These are phyloP conservation scores for Liparis tanakae DNA, from an alignment of 2,797 vertebrate genomes.

Conservation along the genomic window DNA sequence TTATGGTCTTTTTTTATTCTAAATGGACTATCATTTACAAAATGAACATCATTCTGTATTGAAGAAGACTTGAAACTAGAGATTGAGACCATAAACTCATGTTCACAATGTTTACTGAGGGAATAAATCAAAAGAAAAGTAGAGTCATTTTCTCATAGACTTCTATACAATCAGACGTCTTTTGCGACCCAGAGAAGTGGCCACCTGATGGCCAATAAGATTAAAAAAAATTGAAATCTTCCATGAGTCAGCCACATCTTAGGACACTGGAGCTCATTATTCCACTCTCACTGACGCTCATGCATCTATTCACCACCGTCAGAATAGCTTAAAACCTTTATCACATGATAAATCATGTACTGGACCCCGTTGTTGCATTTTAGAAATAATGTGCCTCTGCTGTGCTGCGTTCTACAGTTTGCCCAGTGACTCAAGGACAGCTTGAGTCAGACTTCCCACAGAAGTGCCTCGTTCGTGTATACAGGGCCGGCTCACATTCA, in stretches of 20 bases:
- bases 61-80: too few relatives aligned
- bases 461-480: background rate
- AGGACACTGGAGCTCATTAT: background rate
- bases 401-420: background rate
- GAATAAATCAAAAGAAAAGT: too few relatives aligned
- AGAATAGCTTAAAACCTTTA: background rate
- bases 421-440: slow-evolving; percentile 41
- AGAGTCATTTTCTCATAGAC: background rate
- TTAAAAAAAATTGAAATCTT: too few relatives aligned
- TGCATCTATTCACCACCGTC: background rate
- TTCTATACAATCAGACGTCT: background rate
- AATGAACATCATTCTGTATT: too few relatives aligned
- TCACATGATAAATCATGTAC: slow-evolving; percentile 22
- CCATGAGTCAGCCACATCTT: background rate
- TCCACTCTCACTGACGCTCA: background rate
- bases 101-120: too few relatives aligned
- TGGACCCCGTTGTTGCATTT: slow-evolving; percentile 3
- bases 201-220: too few relatives aligned
- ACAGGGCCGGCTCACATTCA: background rate
- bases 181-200: too few relatives aligned
- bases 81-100: too few relatives aligned
- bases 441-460: slow-evolving; percentile 29
- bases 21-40: too few relatives aligned
- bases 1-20: too few relatives aligned
- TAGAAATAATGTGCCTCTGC: background rate